Evolutionary conservation across 2,888 invertebrate genomes (phyloP).

Genomic region (Orthosia incerta): DNA sequence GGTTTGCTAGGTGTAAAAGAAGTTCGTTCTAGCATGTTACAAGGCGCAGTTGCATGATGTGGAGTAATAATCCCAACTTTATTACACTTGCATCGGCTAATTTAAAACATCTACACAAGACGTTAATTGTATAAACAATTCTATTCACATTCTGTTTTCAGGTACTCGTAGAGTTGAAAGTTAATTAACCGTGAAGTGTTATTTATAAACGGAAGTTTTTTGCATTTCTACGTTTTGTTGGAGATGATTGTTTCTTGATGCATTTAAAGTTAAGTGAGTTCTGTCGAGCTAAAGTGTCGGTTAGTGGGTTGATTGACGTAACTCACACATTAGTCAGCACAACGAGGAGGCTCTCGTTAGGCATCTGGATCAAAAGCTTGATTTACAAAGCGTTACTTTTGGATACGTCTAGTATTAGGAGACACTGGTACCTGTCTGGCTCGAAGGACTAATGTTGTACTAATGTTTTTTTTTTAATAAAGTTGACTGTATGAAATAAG

Average conservation of each 20-base stretch:
- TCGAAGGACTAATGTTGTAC: too few relatives aligned
- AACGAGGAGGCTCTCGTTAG: too few relatives aligned
- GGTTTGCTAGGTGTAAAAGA: conserved; percentile 71
- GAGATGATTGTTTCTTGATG: neutral
- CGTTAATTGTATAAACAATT: conserved; percentile 51
- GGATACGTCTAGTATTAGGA: too few relatives aligned
- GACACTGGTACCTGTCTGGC: too few relatives aligned
- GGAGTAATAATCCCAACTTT: conserved; percentile 70
- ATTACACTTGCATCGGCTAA: conserved; percentile 63
- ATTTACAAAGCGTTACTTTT: too few relatives aligned
- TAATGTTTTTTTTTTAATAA: too few relatives aligned
- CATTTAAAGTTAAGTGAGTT: neutral
- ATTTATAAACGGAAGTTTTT: neutral
- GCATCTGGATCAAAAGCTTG: too few relatives aligned
- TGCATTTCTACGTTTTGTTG: neutral
- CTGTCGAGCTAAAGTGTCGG: neutral
- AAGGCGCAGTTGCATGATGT: conserved; percentile 71
- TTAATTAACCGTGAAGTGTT: conserved; percentile 12
- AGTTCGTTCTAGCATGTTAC: conserved; percentile 67
- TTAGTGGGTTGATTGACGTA: neutral
- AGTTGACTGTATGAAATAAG: too few relatives aligned
- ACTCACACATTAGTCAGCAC: too few relatives aligned
- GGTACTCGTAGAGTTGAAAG: conserved; percentile 11
- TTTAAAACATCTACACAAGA: conserved; percentile 64
- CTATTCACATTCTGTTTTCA: conserved; percentile 26